Percentiles rank a stretch among this genome's conserved stretches.
Evolutionary conservation across 1,140 invertebrate genomes (phyloP).

Genomic region (Colletes latitarsis): DNA sequence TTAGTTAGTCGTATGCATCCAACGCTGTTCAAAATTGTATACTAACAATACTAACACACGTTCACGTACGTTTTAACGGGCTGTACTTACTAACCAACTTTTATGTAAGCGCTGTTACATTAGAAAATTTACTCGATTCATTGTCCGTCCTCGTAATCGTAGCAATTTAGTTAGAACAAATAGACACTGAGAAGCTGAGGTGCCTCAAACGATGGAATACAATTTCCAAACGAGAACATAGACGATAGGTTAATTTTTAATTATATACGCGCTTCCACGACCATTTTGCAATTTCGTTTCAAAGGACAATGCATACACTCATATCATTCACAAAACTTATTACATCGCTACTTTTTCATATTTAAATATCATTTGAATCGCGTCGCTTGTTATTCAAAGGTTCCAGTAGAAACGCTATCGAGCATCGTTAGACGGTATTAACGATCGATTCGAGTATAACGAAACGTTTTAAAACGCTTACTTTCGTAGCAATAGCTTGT

Average conservation of each 20-base stretch:
- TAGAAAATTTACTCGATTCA: slow-evolving; percentile 7
- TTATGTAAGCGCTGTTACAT: slow-evolving; percentile 6
- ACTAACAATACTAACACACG: slow-evolving; percentile 23
- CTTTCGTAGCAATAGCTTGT: slow-evolving; percentile 10
- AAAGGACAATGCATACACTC: slow-evolving; percentile 11
- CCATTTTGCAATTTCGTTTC: background rate
- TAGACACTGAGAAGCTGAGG: slow-evolving; percentile 36
- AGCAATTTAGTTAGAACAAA: slow-evolving; percentile 3
- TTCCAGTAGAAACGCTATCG: background rate
- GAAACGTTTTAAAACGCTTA: background rate
- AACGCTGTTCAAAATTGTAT: slow-evolving; percentile 7
- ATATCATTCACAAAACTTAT: slow-evolving; percentile 31
- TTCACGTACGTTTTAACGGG: slow-evolving; percentile 4
- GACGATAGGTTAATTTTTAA: background rate
- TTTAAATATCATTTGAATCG: no score
- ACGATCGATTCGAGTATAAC: background rate
- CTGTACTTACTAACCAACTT: slow-evolving; percentile 1
- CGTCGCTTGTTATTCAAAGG: background rate
- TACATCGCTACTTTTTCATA: background rate
- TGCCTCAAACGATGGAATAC: slow-evolving; percentile 20
- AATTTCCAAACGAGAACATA: slow-evolving; percentile 4
- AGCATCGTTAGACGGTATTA: no score
- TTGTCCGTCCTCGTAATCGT: background rate
- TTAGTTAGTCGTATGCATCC: slow-evolving; percentile 39
- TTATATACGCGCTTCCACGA: background rate